A percentile compares a stretch with the other conserved stretches of the same genome.
Conservation (phyloP, 2,797 vertebrate genomes). For the Sebastes minor region DNA sequence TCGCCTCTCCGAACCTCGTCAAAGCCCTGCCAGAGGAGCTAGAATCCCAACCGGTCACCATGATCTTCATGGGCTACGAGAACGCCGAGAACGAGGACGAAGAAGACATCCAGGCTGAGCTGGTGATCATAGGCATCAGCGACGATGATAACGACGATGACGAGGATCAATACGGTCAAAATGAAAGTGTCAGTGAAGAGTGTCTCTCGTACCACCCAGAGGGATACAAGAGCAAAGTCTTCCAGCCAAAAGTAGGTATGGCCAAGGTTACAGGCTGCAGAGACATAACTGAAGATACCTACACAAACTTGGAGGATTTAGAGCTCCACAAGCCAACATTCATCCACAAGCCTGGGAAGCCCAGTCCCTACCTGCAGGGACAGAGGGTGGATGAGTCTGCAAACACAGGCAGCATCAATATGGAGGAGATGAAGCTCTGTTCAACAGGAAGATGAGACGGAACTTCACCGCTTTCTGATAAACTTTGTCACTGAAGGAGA, state of each 20-base stretch:
- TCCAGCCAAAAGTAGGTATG: slow-evolving; percentile 78
- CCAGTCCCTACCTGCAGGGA: slow-evolving; percentile 37
- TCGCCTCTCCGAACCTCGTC: slow-evolving; percentile 70
- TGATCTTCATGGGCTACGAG: slow-evolving; percentile 98
- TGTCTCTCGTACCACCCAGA: slow-evolving; percentile 84
- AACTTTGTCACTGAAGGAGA: not conserved
- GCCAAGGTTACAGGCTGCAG: slow-evolving; percentile 66
- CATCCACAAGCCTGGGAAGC: slow-evolving; percentile 64
- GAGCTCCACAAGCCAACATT: slow-evolving; percentile 83
- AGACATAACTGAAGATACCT: slow-evolving; percentile 52
- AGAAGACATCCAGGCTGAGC: slow-evolving; percentile 88
- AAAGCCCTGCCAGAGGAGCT: slow-evolving; percentile 77
- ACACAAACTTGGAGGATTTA: slow-evolving; percentile 80
- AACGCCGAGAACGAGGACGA: slow-evolving; percentile 84
- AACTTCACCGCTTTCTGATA: not conserved
- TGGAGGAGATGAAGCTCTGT: slow-evolving; percentile 70
- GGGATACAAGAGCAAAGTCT: slow-evolving; percentile 85
- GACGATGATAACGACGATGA: slow-evolving; percentile 64
- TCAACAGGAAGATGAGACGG: slow-evolving; percentile 63
- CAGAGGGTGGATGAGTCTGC: slow-evolving; percentile 77
- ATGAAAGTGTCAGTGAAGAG: slow-evolving; percentile 44
- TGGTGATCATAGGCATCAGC: slow-evolving; percentile 88
- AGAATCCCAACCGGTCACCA: slow-evolving; percentile 87
- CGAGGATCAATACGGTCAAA: not conserved
- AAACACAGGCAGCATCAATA: slow-evolving; percentile 84